These are phyloP conservation scores for Portunus trituberculatus DNA, from an alignment of 1,140 invertebrate genomes.

Conservation along the genomic window DNA sequence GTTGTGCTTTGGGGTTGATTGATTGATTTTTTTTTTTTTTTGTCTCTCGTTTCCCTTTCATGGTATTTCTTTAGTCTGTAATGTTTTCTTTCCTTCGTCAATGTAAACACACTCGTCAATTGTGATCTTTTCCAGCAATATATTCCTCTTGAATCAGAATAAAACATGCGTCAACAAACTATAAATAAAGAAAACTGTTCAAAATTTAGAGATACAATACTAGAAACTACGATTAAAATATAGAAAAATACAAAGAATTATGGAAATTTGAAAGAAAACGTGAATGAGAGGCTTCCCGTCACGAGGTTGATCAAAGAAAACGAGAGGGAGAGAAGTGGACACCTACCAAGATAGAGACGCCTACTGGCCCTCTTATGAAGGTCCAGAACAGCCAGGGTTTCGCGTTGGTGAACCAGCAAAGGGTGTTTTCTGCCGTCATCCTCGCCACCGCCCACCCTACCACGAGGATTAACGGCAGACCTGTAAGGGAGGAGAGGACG, in stretches of 20 bases:
- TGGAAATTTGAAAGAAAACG: not conserved
- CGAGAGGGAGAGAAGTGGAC: not conserved
- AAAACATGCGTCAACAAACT: too few species aligned
- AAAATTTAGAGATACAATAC: too few species aligned
- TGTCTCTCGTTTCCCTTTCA: too few species aligned
- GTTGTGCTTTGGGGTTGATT: too few species aligned
- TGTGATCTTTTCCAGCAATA: too few species aligned
- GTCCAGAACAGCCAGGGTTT: slow-evolving; percentile 63
- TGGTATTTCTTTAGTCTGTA: too few species aligned
- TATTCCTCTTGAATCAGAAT: too few species aligned
- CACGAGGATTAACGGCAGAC: slow-evolving; percentile 66
- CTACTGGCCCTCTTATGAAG: slow-evolving; percentile 65
- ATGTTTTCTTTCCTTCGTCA: too few species aligned
- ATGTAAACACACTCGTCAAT: too few species aligned
- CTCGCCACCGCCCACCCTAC: slow-evolving; percentile 56
- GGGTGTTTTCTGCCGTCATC: slow-evolving; percentile 48
- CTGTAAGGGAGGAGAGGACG: not conserved
- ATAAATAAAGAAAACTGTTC: too few species aligned
- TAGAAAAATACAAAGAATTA: not conserved
- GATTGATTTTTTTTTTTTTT: too few species aligned
- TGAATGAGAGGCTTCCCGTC: not conserved
- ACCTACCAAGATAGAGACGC: slow-evolving; percentile 65
- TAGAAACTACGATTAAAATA: not conserved
- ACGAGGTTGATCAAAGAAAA: not conserved
- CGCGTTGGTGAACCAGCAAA: slow-evolving; percentile 61